These are phyloP conservation scores for Coleophora deauratella DNA, from an alignment of 2,888 invertebrate genomes.

Conservation along the genomic window DNA sequence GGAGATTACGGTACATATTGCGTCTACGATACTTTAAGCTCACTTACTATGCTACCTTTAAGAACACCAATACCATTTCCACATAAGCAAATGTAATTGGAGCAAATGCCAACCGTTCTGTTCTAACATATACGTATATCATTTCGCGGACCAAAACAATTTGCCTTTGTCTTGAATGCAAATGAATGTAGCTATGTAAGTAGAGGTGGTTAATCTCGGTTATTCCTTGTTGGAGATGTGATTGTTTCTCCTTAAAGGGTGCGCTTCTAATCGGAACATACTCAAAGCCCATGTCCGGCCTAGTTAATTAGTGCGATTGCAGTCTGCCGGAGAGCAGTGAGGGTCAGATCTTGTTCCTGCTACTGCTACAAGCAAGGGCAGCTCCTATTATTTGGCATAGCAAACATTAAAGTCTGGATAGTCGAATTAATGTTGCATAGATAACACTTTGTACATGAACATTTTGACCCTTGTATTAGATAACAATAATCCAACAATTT, in stretches of 20 bases:
- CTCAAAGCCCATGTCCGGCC: conserved; percentile 45
- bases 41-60: no score
- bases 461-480: no score
- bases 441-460: no score
- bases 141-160: conserved; percentile 1
- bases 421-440: not conserved
- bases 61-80: no score
- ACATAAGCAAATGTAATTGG: no score
- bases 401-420: not conserved
- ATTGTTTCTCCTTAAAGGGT: conserved; percentile 70
- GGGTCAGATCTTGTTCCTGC: conserved; percentile 38
- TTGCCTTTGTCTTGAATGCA: conserved; percentile 1
- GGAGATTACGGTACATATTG: conserved; percentile 12
- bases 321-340: conserved; percentile 38
- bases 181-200: conserved; percentile 1
- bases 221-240: conserved; percentile 60
- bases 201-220: conserved; percentile 40
- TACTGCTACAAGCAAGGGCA: conserved; percentile 26
- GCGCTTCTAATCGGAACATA: conserved; percentile 63
- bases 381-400: conserved; percentile 26
- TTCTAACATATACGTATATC: no score
- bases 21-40: not conserved
- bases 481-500: no score
- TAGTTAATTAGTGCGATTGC: conserved; percentile 64
- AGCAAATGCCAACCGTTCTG: no score